These are phyloP conservation scores for Argyrosomus regius DNA, from an alignment of 2,797 vertebrate species.

Conservation along the genomic window DNA sequence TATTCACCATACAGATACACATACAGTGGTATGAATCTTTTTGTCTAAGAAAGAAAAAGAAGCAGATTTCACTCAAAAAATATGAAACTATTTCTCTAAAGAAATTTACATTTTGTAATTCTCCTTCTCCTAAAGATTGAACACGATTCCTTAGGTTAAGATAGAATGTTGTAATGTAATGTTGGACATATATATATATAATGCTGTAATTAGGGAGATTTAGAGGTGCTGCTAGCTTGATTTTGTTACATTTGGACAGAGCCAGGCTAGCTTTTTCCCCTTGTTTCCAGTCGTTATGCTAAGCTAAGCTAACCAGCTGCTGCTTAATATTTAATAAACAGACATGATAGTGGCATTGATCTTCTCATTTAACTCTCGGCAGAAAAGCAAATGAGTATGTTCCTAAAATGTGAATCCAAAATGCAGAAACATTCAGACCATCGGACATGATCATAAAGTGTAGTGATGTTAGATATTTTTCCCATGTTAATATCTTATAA, in stretches of 20 bases:
- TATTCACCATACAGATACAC: too few species aligned
- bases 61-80: too few species aligned
- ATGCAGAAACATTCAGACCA: background rate
- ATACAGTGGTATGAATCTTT: too few species aligned
- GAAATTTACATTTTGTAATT: too few species aligned
- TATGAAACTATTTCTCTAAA: too few species aligned
- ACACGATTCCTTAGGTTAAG: too few species aligned
- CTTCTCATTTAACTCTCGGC: background rate
- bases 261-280: background rate
- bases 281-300: background rate
- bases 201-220: background rate
- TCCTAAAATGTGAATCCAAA: background rate
- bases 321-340: background rate
- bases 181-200: background rate
- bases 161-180: too few species aligned
- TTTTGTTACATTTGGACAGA: too few species aligned
- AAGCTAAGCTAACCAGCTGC: background rate
- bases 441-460: background rate
- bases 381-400: background rate
- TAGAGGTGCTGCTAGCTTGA: background rate
- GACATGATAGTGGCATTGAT: background rate
- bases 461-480: too few species aligned
- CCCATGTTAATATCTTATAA: too few species aligned
- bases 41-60: too few species aligned
- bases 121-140: too few species aligned